Evolutionary conservation across 2,888 invertebrate species (phyloP).

Genomic region (Campoletis raptor): DNA sequence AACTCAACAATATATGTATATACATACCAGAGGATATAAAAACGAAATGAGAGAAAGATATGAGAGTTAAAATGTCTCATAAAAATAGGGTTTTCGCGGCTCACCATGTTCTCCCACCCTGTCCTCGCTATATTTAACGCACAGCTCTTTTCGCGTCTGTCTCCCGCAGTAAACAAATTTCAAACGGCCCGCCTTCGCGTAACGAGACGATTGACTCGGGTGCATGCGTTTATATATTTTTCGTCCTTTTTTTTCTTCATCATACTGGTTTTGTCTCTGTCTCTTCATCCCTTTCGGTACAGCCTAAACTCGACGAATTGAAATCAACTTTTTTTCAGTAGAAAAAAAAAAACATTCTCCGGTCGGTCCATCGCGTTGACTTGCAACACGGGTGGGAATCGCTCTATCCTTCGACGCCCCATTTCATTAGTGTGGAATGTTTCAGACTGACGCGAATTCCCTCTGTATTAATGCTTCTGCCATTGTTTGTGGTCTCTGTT

Average conservation of each 20-base stretch:
- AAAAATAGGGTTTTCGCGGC: conserved; percentile 82
- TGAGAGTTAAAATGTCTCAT: conserved; percentile 72
- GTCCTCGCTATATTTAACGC: conserved; percentile 68
- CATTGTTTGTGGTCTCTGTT: conserved; percentile 18
- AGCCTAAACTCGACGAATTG: conserved; percentile 43
- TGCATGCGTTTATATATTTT: conserved; percentile 47
- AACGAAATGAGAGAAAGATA: conserved; percentile 51
- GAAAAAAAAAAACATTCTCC: conserved; percentile 40
- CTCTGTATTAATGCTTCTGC: conserved; percentile 33
- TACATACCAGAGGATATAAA: background rate
- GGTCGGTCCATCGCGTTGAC: conserved; percentile 51
- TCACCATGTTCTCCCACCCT: conserved; percentile 75
- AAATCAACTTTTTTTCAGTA: conserved; percentile 39
- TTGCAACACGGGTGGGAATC: conserved; percentile 49
- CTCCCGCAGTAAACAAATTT: conserved; percentile 71
- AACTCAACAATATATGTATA: conserved; percentile 72
- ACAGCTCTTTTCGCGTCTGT: conserved; percentile 59
- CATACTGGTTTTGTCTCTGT: conserved; percentile 15
- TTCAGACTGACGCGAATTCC: conserved; percentile 58
- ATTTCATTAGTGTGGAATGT: conserved; percentile 68
- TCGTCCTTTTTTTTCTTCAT: conserved; percentile 7
- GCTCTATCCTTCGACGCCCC: conserved; percentile 62
- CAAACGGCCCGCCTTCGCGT: conserved; percentile 66
- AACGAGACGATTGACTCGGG: conserved; percentile 67
- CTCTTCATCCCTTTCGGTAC: background rate